Conservation (phyloP, 2,888 invertebrate species). For the Drosophila siamana region DNA sequence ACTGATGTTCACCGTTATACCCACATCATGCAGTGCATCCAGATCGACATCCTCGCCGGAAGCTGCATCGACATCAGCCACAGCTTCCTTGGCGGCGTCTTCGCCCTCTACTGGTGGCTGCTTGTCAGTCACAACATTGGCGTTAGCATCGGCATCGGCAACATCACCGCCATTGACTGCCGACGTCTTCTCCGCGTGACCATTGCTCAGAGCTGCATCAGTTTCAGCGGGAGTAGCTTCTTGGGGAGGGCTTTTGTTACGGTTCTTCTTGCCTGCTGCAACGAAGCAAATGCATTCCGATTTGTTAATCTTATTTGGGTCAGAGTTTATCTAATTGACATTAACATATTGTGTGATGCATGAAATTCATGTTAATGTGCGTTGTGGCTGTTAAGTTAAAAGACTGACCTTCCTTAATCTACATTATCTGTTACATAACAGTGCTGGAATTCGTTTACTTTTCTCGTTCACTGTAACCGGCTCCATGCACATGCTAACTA, state of each 20-base stretch:
- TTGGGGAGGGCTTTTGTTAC: conserved; percentile 74
- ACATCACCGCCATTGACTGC: conserved; percentile 42
- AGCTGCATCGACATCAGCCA: conserved; percentile 7
- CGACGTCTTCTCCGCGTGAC: conserved; percentile 63
- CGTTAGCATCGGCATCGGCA: conserved; percentile 59
- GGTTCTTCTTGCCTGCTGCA: conserved; percentile 74
- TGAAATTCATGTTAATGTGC: neutral
- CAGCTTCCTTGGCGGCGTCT: conserved; percentile 11
- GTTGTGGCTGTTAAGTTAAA: neutral
- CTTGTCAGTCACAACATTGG: conserved; percentile 59
- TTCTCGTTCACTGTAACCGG: conserved; percentile 47
- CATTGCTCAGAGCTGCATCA: conserved; percentile 71
- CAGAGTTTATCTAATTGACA: conserved; percentile 6
- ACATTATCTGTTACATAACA: conserved; percentile 58
- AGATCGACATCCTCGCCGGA: conserved; percentile 84
- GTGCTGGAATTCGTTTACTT: conserved; percentile 38
- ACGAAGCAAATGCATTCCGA: conserved; percentile 1
- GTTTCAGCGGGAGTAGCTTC: conserved; percentile 17
- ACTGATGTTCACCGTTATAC: conserved; percentile 96
- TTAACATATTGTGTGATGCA: neutral
- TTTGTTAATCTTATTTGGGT: conserved; percentile 37
- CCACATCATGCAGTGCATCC: conserved; percentile 95
- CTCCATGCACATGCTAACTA: conserved; percentile 14
- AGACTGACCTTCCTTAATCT: conserved; percentile 37
- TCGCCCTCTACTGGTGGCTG: conserved; percentile 11